These are phyloP conservation scores for Hyppa rectilinea DNA, from an alignment of 2,888 invertebrate genomes.

Conservation along the genomic window DNA sequence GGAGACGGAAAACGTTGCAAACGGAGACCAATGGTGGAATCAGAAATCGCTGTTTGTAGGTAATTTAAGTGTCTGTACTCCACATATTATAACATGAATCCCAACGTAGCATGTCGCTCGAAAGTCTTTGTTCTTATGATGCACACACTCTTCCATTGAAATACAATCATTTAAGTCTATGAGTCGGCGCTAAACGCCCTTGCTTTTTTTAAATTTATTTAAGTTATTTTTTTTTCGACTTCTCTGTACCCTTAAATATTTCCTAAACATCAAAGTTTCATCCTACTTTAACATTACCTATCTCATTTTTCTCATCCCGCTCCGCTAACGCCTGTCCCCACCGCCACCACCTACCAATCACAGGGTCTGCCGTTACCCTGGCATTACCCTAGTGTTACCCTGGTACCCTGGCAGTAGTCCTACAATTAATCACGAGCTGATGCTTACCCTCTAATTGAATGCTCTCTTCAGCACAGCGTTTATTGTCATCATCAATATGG, in stretches of 20 bases:
- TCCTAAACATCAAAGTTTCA: neutral
- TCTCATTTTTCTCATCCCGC: neutral
- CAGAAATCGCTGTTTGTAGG: neutral
- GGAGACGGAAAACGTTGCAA: neutral
- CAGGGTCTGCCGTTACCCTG: slow-evolving; percentile 8
- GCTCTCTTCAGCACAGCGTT: slow-evolving; percentile 72
- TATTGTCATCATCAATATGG: slow-evolving; percentile 78
- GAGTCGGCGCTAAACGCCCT: neutral
- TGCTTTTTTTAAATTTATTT: neutral
- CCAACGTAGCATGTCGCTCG: no score
- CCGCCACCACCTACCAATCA: slow-evolving; percentile 32
- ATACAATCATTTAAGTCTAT: neutral
- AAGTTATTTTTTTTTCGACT: neutral
- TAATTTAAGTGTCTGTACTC: neutral
- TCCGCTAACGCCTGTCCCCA: slow-evolving; percentile 1
- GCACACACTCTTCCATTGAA: neutral
- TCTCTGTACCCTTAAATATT: neutral
- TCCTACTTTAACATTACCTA: neutral
- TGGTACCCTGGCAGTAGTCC: slow-evolving; percentile 37
- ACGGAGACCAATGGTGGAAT: neutral
- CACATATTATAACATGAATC: neutral
- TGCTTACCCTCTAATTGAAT: slow-evolving; percentile 83
- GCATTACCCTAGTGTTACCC: slow-evolving; percentile 11
- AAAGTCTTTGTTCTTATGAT: neutral
- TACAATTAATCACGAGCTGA: slow-evolving; percentile 72